These are phyloP conservation scores for Epizoanthus fatuus DNA, from an alignment of 92 coral and sea anemone species.

Conservation along the genomic window DNA sequence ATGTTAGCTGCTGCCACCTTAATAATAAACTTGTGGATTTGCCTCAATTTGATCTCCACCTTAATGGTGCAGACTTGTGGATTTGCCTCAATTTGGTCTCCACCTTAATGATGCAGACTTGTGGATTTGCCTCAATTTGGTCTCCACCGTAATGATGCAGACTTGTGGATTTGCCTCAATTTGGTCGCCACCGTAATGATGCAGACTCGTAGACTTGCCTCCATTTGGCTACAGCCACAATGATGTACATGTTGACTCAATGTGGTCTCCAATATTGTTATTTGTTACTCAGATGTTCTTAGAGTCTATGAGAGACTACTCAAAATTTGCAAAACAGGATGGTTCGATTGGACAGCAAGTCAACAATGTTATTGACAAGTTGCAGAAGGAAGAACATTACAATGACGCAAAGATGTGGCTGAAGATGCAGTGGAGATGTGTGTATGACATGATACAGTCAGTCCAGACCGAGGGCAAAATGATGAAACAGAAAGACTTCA, in stretches of 20 bases:
- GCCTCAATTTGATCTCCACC: no score
- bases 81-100: no score
- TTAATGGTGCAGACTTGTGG: no score
- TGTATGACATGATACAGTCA: neutral
- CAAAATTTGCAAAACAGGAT: neutral
- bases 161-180: neutral
- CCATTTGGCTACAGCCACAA: neutral
- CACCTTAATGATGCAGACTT: no score
- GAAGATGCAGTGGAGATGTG: neutral
- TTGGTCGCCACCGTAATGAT: neutral
- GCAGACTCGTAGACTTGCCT: constrained; percentile 15
- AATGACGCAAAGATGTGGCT: neutral
- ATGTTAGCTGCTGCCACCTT: no score
- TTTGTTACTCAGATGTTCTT: neutral
- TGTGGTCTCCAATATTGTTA: neutral
- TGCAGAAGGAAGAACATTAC: neutral
- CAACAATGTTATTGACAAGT: neutral
- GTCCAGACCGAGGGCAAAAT: neutral
- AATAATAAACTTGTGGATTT: no score
- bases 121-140: no score
- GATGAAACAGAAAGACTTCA: constrained; percentile 12
- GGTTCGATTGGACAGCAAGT: constrained; percentile 1
- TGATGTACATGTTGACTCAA: neutral
- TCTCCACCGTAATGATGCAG: no score
- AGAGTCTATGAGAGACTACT: neutral